Conservation (phyloP, 2,888 invertebrate species). For the Globia sparganii region DNA sequence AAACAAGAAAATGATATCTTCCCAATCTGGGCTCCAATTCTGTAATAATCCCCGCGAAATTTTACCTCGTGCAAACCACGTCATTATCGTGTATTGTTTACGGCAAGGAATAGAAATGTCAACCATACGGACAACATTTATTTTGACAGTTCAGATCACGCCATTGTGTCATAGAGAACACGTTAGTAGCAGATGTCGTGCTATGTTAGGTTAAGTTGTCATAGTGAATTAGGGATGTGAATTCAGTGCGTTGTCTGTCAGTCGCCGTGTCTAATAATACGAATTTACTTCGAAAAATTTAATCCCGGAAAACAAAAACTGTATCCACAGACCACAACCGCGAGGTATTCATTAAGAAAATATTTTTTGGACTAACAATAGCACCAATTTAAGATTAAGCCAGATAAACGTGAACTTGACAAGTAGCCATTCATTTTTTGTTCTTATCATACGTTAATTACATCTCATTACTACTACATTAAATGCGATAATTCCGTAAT, state of each 20-base stretch:
- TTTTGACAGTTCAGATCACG: too few species aligned
- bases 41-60: too few species aligned
- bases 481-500: constrained; percentile 32
- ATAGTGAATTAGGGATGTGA: too few species aligned
- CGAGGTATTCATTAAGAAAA: neutral
- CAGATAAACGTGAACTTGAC: constrained; percentile 28
- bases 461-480: constrained; percentile 28
- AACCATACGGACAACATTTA: too few species aligned
- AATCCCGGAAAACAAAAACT: neutral
- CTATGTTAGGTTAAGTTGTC: too few species aligned
- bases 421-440: constrained; percentile 10
- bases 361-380: neutral
- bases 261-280: neutral
- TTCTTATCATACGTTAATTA: constrained; percentile 29
- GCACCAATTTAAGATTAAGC: neutral
- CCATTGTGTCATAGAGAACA: too few species aligned
- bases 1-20: too few species aligned
- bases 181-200: too few species aligned
- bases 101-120: too few species aligned
- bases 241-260: neutral
- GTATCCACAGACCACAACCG: neutral
- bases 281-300: neutral
- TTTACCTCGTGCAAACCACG: too few species aligned
- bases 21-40: too few species aligned
- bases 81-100: too few species aligned